A percentile compares a stretch with the other conserved stretches of the same genome.
Conservation (phyloP, 1,140 invertebrate genomes). For the Oryctes rhinoceros region DNA sequence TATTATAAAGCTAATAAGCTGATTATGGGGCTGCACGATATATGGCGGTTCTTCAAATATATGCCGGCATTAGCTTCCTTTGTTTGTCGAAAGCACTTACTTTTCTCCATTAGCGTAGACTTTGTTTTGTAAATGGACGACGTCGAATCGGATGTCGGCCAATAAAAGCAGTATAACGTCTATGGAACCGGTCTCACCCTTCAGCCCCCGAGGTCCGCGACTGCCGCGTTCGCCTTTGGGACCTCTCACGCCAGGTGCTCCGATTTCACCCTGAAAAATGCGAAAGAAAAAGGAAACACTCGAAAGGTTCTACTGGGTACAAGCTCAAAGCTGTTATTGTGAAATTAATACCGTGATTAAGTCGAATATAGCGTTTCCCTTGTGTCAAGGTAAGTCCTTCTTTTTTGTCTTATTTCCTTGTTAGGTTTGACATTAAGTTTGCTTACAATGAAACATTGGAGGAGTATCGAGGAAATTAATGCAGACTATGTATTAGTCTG, state of each 20-base stretch:
- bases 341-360: neutral
- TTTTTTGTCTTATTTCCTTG: neutral
- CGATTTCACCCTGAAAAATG: constrained; percentile 65
- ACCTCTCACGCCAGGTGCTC: constrained; percentile 68
- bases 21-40: too few species aligned
- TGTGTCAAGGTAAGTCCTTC: neutral
- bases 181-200: constrained; percentile 68
- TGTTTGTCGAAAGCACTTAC: constrained; percentile 58
- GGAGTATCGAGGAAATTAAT: too few species aligned
- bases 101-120: constrained; percentile 67
- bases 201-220: constrained; percentile 65
- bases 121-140: constrained; percentile 68
- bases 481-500: too few species aligned
- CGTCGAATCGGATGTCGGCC: constrained; percentile 70
- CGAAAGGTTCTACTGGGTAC: neutral
- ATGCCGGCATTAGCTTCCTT: too few species aligned
- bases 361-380: neutral
- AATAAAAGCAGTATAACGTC: constrained; percentile 70
- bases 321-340: neutral
- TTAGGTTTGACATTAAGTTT: neutral
- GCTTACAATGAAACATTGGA: too few species aligned
- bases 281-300: neutral
- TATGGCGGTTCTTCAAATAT: too few species aligned
- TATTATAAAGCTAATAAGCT: too few species aligned
- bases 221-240: constrained; percentile 67